A percentile compares a stretch with the other conserved stretches of the same genome.
Conservation (phyloP, 2,888 invertebrate species). For the Coremacera marginata region DNA sequence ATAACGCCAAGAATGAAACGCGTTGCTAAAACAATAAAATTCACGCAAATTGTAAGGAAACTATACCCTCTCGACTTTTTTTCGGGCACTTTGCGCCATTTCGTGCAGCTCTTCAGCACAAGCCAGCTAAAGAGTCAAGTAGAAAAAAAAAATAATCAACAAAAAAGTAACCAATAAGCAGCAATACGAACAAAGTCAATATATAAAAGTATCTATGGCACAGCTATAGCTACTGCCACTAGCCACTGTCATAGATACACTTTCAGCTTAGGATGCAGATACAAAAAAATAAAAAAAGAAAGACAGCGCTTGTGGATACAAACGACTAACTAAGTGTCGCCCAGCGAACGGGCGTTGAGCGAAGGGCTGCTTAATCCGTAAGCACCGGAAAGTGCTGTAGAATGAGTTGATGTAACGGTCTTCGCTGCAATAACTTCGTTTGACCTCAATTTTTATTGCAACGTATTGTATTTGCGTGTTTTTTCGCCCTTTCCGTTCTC, state of each 20-base stretch:
- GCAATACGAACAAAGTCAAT: neutral
- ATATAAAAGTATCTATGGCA: neutral
- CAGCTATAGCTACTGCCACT: neutral
- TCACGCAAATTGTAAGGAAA: conserved; percentile 35
- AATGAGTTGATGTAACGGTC: neutral
- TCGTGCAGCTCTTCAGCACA: neutral
- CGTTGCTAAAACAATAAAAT: conserved; percentile 37
- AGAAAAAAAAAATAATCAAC: neutral
- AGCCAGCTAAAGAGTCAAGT: neutral
- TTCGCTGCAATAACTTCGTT: conserved; percentile 23
- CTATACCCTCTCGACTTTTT: conserved; percentile 36
- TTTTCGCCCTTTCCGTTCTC: neutral
- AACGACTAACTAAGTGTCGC: too few relatives aligned
- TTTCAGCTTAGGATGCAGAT: neutral
- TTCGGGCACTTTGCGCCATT: neutral
- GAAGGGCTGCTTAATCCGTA: neutral
- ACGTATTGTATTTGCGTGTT: neutral
- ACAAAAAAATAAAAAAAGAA: too few relatives aligned
- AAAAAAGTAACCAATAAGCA: neutral
- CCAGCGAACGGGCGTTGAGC: too few relatives aligned
- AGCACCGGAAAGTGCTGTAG: neutral
- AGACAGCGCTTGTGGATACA: too few relatives aligned
- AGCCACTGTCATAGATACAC: neutral
- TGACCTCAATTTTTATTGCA: conserved; percentile 39
- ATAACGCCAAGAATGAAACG: neutral